Base-by-base conservation (phyloP, 2,888 invertebrate genomes). In the Microctonus hyperodae region DNA sequence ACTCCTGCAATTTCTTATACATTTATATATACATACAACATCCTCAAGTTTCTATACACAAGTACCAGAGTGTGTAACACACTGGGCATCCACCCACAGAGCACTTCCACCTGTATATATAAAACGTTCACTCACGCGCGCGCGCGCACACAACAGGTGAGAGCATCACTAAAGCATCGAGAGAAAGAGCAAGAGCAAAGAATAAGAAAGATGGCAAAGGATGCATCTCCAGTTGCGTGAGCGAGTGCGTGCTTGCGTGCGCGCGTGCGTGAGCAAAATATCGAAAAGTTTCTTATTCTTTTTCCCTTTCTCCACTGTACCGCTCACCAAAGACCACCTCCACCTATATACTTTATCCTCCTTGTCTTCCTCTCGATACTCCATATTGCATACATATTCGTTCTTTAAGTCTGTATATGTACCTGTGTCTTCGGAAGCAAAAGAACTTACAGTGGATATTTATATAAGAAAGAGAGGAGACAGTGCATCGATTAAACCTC, bases 191-290 rank as follows among this genome's bases (percentile, higher is more conserved):
- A 23, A 37, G 66, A 50, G 59, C 53, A 58, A 51, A 53, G n/a
- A n/a, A n/a, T n/a, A n/a, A 50, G 50, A 37, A 33, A 59, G 37
- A 22, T 59, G 20, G 48, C 40, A 31, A 67, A 40, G 33, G 53
- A 67, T 58, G 57, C 28, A 63, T 53, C 59, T 37, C 20, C 44
- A 60, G 64, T 71, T 70, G 69, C 71, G 71, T 72, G 70, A 65
- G 70, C 64, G 53, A 67, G 68, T 75, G 76, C 76, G 70, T 75
- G 75, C 70, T 74, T 73, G 76, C 75, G 77, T 77, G 78, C 76
- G 75, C 75, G 79, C 81, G 79, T 81, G 82, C 82, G 80, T 81
- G 81, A 81, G 78, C 79, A 74, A 81, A 82, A 81, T 80, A 81
- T 79, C 81, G 76, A 81, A 79, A 81, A 58, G 53, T 69, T 69